Conservation (phyloP, 2,797 vertebrate species). For the Propithecus deckenii region DNA sequence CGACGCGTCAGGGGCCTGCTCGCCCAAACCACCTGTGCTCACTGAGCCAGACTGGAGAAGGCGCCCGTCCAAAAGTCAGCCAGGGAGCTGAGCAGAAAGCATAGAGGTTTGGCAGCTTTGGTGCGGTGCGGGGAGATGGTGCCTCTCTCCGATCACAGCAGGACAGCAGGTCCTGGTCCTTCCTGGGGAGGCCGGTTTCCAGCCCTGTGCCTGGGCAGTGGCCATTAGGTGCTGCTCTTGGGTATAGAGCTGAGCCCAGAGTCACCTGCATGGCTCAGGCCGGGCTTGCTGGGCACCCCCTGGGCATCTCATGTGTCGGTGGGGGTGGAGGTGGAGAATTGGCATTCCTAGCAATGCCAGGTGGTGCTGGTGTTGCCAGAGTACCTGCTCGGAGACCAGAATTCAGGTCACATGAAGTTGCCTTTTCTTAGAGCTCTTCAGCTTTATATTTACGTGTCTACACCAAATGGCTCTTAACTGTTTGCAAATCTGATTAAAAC, state of each 20-base stretch:
- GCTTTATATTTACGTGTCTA: neutral
- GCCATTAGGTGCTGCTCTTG: conserved; percentile 49
- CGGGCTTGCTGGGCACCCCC: neutral
- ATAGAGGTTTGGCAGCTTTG: neutral
- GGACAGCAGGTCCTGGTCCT: neutral
- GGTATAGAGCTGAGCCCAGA: neutral
- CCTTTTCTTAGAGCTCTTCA: neutral
- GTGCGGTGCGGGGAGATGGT: neutral
- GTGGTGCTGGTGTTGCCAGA: neutral
- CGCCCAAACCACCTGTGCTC: neutral
- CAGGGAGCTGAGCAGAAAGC: neutral
- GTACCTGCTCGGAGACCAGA: neutral
- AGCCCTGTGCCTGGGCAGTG: neutral
- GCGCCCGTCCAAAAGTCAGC: neutral
- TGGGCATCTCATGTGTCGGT: neutral
- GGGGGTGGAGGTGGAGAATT: neutral
- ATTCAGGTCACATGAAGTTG: neutral
- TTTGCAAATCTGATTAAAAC: neutral
- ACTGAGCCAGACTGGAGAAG: neutral
- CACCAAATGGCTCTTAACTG: neutral
- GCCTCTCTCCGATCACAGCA: neutral
- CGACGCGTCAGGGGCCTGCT: neutral
- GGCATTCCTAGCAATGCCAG: neutral
- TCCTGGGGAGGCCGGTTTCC: neutral
- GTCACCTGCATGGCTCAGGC: too few species aligned